Base-by-base conservation (phyloP, 2,888 invertebrate genomes). In the Plagodis pulveraria region DNA sequence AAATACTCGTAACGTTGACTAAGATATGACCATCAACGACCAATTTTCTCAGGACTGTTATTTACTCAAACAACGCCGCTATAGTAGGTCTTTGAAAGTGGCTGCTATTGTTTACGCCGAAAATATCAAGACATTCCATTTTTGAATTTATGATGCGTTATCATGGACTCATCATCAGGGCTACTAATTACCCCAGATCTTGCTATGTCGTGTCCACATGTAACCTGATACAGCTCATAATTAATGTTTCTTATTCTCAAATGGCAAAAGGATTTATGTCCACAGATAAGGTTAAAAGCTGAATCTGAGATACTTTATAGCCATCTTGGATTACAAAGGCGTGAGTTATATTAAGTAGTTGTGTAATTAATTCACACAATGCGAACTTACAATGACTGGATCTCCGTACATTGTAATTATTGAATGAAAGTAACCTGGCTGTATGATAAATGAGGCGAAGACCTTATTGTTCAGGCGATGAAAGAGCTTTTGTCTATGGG, bases 371-470 rank as follows among this genome's bases (percentile, higher is more conserved):
- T 88, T 78, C 77, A 63, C 62, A 84, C 83, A 84, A 81, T 82
- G 76, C 75, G 57, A 71, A 76, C 72, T 70, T 72, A 74, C 68
- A 78, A 80, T 74, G 73, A 77, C 74, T 78, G 77, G 83, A 83
- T 78, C 80, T 77, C 80, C 80, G 76, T 82, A 87, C 89, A 84
- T 89, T 88, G 87, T 91, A 90, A 91, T 91, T 88, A 91, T 86
- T 84, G 85, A 85, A 88, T 90, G 91, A 91, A 89, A 91, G 91
- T 91, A 86, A 87, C 88, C 86, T 88, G 89, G 79, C 83, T 86
- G 84, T 85, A 88, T 91, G 91, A 92, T 90, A 89, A 91, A 92
- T 91, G 91, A 92, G 81, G 84, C 86, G 84, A 84, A 87, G 87
- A 86, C 85, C 80, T 67, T 81, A 89, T 91, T 91, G 91, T 91